Percentiles rank a stretch among this genome's conserved stretches.
Evolutionary conservation across 2,888 invertebrate genomes (phyloP).

Genomic region (Agrotis exclamationis): DNA sequence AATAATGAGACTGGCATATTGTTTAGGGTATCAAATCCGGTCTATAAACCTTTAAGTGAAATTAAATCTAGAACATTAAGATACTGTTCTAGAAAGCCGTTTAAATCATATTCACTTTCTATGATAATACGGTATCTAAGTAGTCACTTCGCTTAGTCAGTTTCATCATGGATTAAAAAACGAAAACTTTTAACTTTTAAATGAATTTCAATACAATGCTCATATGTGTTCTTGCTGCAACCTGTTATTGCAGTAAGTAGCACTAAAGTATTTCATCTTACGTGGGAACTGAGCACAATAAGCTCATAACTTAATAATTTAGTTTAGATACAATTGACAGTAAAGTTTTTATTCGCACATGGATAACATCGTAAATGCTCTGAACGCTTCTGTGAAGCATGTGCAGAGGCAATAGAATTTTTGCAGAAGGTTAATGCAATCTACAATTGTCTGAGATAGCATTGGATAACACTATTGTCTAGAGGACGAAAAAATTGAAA

Average conservation of each 20-base stretch:
- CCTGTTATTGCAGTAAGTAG: constrained; percentile 32
- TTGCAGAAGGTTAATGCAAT: constrained; percentile 33
- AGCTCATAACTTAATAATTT: constrained; percentile 56
- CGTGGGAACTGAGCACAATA: constrained; percentile 51
- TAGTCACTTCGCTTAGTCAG: not conserved
- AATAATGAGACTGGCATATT: constrained; percentile 16
- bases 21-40: constrained; percentile 10
- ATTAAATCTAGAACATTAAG: constrained; percentile 5
- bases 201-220: constrained; percentile 21
- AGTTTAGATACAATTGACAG: constrained; percentile 60
- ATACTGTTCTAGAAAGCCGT: not conserved
- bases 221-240: constrained; percentile 23
- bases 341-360: constrained; percentile 57
- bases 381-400: constrained; percentile 49
- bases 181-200: not conserved
- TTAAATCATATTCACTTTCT: constrained; percentile 17
- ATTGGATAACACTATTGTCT: not conserved
- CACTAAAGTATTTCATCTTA: constrained; percentile 38
- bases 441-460: not conserved
- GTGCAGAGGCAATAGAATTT: constrained; percentile 11
- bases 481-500: not conserved
- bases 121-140: not conserved
- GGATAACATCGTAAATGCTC: constrained; percentile 51
- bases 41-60: constrained; percentile 24
- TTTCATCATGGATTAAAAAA: constrained; percentile 3